phyloP scores from a whole-genome alignment of 2,113 vertebrate genomes.

The Sitta europaea region DNA sequence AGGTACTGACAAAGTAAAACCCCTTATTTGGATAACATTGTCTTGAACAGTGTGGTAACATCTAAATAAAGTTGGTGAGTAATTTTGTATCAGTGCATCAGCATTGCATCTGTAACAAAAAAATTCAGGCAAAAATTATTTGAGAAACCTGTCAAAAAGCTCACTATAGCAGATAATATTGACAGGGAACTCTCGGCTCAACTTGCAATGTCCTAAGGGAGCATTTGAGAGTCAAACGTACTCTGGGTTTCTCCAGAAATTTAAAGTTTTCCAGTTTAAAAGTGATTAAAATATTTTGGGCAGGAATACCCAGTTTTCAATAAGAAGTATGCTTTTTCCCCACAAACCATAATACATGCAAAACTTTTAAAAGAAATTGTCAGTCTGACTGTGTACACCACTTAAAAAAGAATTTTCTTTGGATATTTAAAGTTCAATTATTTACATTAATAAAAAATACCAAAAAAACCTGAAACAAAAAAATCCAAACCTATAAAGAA shows the following conservation, averaged over 20 bases:
- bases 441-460: neutral
- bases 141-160: neutral
- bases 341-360: neutral
- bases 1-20: neutral
- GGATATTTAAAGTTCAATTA: neutral
- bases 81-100: neutral
- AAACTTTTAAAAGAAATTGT: neutral
- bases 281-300: neutral
- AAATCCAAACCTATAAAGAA: rapidly evolving
- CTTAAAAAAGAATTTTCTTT: neutral
- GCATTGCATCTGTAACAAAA: neutral
- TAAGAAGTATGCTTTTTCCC: neutral
- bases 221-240: neutral
- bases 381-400: neutral
- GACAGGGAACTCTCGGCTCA: rapidly evolving
- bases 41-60: neutral
- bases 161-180: neutral
- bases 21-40: neutral
- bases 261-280: neutral
- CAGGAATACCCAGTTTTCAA: neutral
- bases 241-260: neutral
- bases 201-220: neutral
- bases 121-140: neutral
- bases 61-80: neutral
- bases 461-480: neutral